Evolutionary conservation across 2,113 vertebrate species (phyloP).

Genomic region (Serilophus lunatus): DNA sequence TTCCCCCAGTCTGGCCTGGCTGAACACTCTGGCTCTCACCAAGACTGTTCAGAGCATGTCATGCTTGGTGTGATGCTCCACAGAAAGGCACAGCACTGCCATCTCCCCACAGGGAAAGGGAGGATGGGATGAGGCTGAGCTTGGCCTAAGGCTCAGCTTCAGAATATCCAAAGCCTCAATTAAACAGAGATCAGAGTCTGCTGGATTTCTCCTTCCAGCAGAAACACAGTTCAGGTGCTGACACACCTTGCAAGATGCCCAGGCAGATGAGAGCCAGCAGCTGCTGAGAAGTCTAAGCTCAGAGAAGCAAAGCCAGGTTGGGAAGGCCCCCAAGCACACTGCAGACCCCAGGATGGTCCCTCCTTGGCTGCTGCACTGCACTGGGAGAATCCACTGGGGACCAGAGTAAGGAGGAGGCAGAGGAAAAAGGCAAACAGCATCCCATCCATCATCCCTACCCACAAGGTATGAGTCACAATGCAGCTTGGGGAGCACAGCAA

Average conservation of each 20-base stretch:
- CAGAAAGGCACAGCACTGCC: background rate
- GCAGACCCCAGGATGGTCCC: rapidly evolving
- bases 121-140: background rate
- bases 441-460: slow-evolving; percentile 6
- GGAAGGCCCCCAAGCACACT: background rate
- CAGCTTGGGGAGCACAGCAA: background rate
- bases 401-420: background rate
- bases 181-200: background rate
- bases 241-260: background rate
- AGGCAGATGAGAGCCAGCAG: background rate
- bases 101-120: background rate
- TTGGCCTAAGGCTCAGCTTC: background rate
- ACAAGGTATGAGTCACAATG: background rate
- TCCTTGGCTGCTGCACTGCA: rapidly evolving
- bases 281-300: background rate
- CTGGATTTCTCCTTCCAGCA: background rate
- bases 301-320: background rate
- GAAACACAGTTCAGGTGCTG: background rate
- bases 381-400: background rate
- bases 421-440: background rate
- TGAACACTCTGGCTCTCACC: background rate
- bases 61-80: rapidly evolving
- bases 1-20: background rate
- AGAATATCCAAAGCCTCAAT: background rate
- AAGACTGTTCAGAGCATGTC: background rate